These are phyloP conservation scores for Uropsilus gracilis DNA, from an alignment of 2,113 vertebrate species.

Conservation along the genomic window DNA sequence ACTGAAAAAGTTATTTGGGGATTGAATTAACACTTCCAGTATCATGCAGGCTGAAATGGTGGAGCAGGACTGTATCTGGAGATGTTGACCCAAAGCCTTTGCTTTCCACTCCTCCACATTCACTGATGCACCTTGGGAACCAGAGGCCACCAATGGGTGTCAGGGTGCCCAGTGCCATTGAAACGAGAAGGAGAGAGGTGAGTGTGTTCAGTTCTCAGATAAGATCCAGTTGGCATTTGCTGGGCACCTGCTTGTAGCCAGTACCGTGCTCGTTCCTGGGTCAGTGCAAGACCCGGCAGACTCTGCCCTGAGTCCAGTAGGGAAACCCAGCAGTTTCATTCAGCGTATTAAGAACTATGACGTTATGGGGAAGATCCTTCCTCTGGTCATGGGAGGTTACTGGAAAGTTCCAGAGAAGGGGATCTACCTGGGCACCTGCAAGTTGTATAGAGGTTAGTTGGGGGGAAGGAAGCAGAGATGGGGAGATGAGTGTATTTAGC, in stretches of 20 bases:
- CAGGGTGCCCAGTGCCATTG: background rate
- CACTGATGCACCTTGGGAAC: background rate
- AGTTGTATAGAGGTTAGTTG: background rate
- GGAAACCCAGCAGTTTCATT: background rate
- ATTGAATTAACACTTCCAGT: background rate
- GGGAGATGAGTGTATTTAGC: too few relatives aligned
- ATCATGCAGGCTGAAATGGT: background rate
- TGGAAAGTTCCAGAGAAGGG: background rate
- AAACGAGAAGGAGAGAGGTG: background rate
- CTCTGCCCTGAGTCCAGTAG: too few relatives aligned
- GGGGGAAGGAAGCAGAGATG: too few relatives aligned
- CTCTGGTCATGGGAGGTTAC: background rate
- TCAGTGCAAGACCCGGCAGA: background rate
- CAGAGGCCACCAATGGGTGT: fast-evolving
- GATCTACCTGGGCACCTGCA: background rate
- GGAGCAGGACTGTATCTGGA: background rate
- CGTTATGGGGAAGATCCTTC: background rate
- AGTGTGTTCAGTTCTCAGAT: fast-evolving
- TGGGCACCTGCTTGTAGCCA: background rate
- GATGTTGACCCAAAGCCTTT: too few relatives aligned
- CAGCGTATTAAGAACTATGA: too few relatives aligned
- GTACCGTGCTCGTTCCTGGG: background rate
- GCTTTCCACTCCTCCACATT: too few relatives aligned
- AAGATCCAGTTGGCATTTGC: background rate
- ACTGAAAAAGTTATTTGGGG: background rate